Evolutionary conservation across 2,113 vertebrate species (phyloP).

Genomic region (Apus apus): DNA sequence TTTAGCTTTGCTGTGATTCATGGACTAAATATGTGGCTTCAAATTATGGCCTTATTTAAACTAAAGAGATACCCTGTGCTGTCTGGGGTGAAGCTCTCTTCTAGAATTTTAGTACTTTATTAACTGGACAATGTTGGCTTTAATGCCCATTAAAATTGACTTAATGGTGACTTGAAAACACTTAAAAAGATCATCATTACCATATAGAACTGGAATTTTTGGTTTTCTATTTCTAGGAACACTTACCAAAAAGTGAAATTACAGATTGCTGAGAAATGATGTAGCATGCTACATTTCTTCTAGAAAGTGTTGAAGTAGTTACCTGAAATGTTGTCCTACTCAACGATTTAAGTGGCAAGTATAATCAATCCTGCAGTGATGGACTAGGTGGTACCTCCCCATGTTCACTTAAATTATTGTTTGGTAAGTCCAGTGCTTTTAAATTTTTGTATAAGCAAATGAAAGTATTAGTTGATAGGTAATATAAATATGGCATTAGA

Average conservation of each 20-base stretch:
- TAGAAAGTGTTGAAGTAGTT: background rate
- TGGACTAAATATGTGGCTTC: conserved; percentile 73
- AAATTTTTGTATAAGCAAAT: background rate
- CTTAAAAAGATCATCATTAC: background rate
- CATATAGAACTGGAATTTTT: background rate
- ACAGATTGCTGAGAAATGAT: background rate
- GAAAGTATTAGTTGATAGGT: background rate
- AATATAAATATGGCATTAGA: background rate
- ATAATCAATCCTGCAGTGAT: background rate
- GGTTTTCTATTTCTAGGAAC: background rate
- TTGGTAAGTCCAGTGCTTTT: background rate
- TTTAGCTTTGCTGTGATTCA: conserved; percentile 75
- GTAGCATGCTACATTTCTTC: background rate
- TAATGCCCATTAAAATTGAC: background rate
- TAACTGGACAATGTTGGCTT: background rate
- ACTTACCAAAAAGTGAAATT: background rate
- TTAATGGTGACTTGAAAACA: background rate
- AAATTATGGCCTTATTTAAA: conserved; percentile 78
- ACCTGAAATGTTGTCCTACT: background rate
- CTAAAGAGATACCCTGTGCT: conserved; percentile 31
- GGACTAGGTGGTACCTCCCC: background rate
- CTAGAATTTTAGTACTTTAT: background rate
- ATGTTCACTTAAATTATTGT: background rate
- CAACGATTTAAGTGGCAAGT: background rate
- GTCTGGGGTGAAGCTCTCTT: background rate